A percentile compares a stretch with the other conserved stretches of the same genome.
Conservation (phyloP, 2,888 invertebrate genomes). For the Spilosoma lubricipeda region DNA sequence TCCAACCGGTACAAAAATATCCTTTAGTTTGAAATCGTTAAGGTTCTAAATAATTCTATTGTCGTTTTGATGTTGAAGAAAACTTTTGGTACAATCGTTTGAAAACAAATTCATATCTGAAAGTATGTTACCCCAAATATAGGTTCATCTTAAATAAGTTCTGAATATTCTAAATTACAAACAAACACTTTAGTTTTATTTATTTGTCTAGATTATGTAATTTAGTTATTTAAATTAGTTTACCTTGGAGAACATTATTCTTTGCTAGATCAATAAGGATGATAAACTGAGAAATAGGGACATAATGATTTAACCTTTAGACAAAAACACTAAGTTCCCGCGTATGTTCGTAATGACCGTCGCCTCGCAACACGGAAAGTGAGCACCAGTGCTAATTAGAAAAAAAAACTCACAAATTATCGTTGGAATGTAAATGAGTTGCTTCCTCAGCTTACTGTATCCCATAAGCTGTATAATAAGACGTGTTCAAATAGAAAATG, state of each 20-base stretch:
- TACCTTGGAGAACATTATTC: background rate
- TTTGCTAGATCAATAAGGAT: background rate
- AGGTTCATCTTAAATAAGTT: too few relatives aligned
- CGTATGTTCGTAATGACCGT: slow-evolving; percentile 36
- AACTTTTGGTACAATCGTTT: too few relatives aligned
- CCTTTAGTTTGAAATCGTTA: too few relatives aligned
- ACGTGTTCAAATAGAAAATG: slow-evolving; percentile 38
- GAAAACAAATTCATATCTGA: too few relatives aligned
- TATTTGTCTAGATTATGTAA: background rate
- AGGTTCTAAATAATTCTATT: too few relatives aligned
- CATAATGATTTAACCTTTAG: background rate
- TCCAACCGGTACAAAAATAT: too few relatives aligned
- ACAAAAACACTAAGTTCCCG: slow-evolving; percentile 9
- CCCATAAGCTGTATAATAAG: slow-evolving; percentile 37
- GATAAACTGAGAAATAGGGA: background rate
- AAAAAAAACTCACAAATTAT: slow-evolving; percentile 57
- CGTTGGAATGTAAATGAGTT: slow-evolving; percentile 53
- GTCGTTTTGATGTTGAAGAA: too few relatives aligned
- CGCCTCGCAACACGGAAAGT: slow-evolving; percentile 44
- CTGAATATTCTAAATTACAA: too few relatives aligned
- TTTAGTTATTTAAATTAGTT: background rate
- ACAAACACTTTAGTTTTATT: too few relatives aligned
- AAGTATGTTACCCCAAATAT: too few relatives aligned
- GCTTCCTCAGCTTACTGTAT: slow-evolving; percentile 42
- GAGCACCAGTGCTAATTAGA: slow-evolving; percentile 51